Base-by-base conservation (phyloP, 2,797 vertebrate genomes). In the Coluber constrictor region DNA sequence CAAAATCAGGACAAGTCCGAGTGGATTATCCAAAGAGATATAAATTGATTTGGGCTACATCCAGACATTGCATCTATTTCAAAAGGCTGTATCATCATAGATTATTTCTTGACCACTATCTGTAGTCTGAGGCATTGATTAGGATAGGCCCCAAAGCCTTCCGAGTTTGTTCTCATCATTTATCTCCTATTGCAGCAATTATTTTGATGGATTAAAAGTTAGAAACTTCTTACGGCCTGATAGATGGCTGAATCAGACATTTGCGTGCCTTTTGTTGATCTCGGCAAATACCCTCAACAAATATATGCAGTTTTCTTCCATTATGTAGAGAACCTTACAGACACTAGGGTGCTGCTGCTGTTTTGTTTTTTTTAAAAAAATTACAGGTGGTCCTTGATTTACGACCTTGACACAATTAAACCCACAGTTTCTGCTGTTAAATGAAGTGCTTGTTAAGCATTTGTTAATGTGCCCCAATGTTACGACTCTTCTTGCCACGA, bases 201-300 rank as follows among this genome's bases (percentile, higher is more conserved):
- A 10, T 91, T 93, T 91, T 91, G 92, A 93, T 91, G 79, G 90
- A 89, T 93, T 93, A 93, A 93, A 93, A 93, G 92, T 93, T 91
- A 89, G 66, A 32, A 70, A 55, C 86, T 63, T 93, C 90, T 93
- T 57, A 43, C 23, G 43, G 66, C 25, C 32, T 93, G 92, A 93
- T 86, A 87, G 70, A 93, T 93, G 60, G 57, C 56, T 86, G 51
- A 51, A 47, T 89, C 57, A 8, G 57, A 86, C 25, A 4, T 91
- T 91, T 2, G 16, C n/a, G 47, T 47, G 51, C 43, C 15, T 70
- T 91, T 57, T n/a, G 27, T 29, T 89, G 66, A 93, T 70, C n/a
- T 70, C n/a, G n/a, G 18, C 29, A 32, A 63, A 12, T 56, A 20
- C 10, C 32, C 7, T 55, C 66, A 8, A 55, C 23, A 70, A 32